Percentiles rank a stretch among this genome's conserved stretches.
Conservation (phyloP, 2,888 invertebrate species). For the Brenthis daphne region DNA sequence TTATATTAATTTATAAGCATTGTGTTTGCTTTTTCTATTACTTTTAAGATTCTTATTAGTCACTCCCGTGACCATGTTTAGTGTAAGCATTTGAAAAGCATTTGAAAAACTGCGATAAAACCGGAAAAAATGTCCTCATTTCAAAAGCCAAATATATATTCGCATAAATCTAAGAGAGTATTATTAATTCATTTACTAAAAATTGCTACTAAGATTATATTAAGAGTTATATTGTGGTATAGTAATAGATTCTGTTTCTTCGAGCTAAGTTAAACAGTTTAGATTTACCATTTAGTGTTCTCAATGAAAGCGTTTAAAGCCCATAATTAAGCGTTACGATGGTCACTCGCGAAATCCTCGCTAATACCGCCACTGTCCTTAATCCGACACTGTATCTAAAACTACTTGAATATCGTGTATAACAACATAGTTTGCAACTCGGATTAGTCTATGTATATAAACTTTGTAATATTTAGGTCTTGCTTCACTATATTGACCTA, state of each 20-base stretch:
- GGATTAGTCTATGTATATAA: slow-evolving; percentile 40
- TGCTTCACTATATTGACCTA: slow-evolving; percentile 20
- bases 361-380: slow-evolving; percentile 46
- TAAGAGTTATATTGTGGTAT: too few relatives aligned
- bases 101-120: too few relatives aligned
- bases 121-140: too few relatives aligned
- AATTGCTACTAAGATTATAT: too few relatives aligned
- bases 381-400: slow-evolving; percentile 48
- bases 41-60: too few relatives aligned
- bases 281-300: slow-evolving; percentile 22
- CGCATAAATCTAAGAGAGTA: too few relatives aligned
- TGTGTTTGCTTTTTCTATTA: too few relatives aligned
- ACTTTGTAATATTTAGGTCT: slow-evolving; percentile 34
- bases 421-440: slow-evolving; percentile 46
- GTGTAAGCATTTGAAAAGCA: too few relatives aligned
- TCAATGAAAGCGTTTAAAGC: slow-evolving; percentile 51
- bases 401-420: slow-evolving; percentile 45
- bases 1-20: too few relatives aligned
- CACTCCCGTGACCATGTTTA: too few relatives aligned
- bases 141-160: too few relatives aligned
- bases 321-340: slow-evolving; percentile 49
- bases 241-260: background rate
- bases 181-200: too few relatives aligned
- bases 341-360: slow-evolving; percentile 46
- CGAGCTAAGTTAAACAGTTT: background rate